Base-by-base conservation (phyloP, 2,888 invertebrate genomes). In the Antitype chi region DNA sequence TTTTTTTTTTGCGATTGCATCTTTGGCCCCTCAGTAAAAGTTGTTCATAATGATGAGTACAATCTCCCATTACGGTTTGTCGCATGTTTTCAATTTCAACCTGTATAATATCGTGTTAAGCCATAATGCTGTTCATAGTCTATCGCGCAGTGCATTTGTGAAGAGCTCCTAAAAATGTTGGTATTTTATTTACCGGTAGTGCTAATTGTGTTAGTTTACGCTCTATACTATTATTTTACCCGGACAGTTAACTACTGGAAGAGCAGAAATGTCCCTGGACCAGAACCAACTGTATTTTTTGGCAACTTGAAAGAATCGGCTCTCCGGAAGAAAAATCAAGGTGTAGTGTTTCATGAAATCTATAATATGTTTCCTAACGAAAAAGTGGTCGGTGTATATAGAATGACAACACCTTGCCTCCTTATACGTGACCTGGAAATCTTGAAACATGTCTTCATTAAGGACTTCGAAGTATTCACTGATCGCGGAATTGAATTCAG, bases 321-420 rank as follows among this genome's bases (percentile, higher is more conserved):
- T 0, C 70, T 92, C 0, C 81, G 90, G 11, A 82, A 38, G 6
- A 89, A 90, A 81, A 87, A 88, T 60, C 28, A 86, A 0, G 88
- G 87, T 9, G 52, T 81, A 7, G 80, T 91, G 1, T 79, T 90
- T 13, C 82, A 89, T 47, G 89, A 92, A 55, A 79, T 92, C 2
- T 94, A 94, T 71, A 70, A 90, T 0, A 76, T 85, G 7, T 94
- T 85, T 72, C 90, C 92, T 0, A 87, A 93, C 6, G 94, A 94
- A 81, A 94, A 93, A 86, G 86, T 94, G 0, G 91, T 95, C 1
- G 94, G 95, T 4, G 23, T 94, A 0, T 94, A 90, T 60, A 91
- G 92, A 74, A 90, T 93, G 89, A 92, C 91, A 0, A 90, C 89
- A 11, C 94, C 94, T 0, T 84, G 85, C 55, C 71, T 95, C 8